These are phyloP conservation scores for Eclectus roratus DNA, from an alignment of 2,113 vertebrate species.

Conservation along the genomic window DNA sequence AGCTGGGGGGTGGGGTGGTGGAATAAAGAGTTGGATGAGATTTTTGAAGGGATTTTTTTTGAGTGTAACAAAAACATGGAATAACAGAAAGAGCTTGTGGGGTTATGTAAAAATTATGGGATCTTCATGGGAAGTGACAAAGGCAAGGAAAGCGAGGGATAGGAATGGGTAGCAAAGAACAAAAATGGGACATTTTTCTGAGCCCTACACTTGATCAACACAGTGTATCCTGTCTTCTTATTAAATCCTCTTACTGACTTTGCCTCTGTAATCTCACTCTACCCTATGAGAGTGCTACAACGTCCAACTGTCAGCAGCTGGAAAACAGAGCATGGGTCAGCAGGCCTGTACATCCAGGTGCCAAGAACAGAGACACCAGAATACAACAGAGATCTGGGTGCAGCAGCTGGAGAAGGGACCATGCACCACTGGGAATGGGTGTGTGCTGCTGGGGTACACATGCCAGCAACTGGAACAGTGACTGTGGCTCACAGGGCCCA, in stretches of 20 bases:
- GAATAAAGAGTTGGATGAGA: not conserved
- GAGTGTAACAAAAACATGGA: not conserved
- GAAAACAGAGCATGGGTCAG: not conserved
- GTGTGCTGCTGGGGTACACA: not conserved
- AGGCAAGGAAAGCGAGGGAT: not conserved
- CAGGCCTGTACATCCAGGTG: not conserved
- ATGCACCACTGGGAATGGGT: fast-evolving
- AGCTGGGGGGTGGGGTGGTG: not conserved
- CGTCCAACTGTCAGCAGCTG: not conserved
- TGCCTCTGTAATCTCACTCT: not conserved
- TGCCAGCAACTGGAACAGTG: not conserved
- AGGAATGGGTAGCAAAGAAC: not conserved
- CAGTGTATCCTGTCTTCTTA: not conserved
- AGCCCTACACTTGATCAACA: not conserved
- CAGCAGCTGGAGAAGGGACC: not conserved
- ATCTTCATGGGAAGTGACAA: not conserved
- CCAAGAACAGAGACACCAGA: not conserved
- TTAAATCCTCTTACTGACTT: not conserved
- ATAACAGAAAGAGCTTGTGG: not conserved
- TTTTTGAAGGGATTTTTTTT: not conserved
- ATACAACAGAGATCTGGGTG: not conserved
- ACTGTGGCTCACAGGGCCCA: not conserved
- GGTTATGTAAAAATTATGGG: not conserved
- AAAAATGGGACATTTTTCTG: not conserved
- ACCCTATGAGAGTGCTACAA: not conserved